Percentiles rank a stretch among this genome's conserved stretches.
Conservation (phyloP, 1,140 invertebrate species). For the Pemphigus obesinymphae region DNA sequence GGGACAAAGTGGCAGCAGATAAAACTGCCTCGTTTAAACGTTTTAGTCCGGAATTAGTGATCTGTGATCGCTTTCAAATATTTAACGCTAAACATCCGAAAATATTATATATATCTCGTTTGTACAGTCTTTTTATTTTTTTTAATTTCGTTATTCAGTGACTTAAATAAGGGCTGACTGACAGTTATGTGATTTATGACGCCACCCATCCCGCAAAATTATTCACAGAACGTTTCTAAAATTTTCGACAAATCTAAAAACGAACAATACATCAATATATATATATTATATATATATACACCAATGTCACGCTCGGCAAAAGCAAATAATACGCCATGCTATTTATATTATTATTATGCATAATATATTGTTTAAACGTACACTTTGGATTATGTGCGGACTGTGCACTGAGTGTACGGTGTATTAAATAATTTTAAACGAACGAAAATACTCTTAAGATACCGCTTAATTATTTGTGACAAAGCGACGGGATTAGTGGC, state of each 20-base stretch:
- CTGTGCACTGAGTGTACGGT: no score
- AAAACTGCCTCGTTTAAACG: background rate
- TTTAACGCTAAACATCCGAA: constrained; percentile 11
- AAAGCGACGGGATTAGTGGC: no score
- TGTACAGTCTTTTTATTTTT: background rate
- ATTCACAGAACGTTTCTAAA: constrained; percentile 17
- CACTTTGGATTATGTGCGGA: no score
- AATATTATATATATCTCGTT: background rate
- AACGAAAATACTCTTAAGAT: no score
- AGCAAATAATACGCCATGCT: background rate
- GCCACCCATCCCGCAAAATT: background rate
- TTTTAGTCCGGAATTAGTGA: background rate
- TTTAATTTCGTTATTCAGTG: background rate
- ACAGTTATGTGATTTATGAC: constrained; percentile 12
- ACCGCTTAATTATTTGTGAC: no score
- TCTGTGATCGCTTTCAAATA: constrained; percentile 22
- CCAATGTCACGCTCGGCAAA: background rate
- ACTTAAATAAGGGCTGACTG: constrained; percentile 11
- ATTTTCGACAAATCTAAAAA: background rate
- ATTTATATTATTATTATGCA: no score
- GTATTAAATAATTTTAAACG: no score
- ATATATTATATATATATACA: no score
- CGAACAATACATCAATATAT: no score
- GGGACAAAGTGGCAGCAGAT: background rate
- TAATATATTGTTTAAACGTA: no score